Evolutionary conservation across 2,113 vertebrate species (phyloP), one percentile per base, ranked within the genome.

Genomic region (Sigmodon hispidus): DNA sequence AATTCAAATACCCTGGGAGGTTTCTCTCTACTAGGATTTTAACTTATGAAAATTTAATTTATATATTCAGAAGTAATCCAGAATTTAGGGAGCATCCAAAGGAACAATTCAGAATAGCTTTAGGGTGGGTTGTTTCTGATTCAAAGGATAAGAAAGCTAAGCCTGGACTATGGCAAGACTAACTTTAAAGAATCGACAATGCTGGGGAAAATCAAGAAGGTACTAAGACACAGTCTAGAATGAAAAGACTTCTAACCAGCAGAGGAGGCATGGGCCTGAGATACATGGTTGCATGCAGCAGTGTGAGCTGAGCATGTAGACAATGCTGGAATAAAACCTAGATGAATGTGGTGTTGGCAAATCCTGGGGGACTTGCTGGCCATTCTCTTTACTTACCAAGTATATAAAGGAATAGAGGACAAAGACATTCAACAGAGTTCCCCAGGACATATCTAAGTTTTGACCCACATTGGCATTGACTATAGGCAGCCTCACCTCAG

Each of bases 121-220:
- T 57, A 80, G 48, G 65, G 85, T 22, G 45, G 70, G 80, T 95
- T 17, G 19, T 94, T 87, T 91, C 59, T 70, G 85, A 12, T 79
- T 90, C 0, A 45, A 7, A 90, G 57, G 73, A 70, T 48, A 85
- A 50, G n/a, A 57, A 88, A 85, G 2, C 31, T 75, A 88, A 43
- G 5, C 40, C 40, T 59, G 15, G 55, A 86, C 13, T 61, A 65
- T 26, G n/a, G 22, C 75, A 73, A 59, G 22, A 11, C 26, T 65
- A 83, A 65, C 2, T n/a, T 75, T 84, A n/a, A 92, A 70, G 16
- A n/a, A 21, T 4, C n/a, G 16, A 48, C 43, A 63, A 34, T 65
- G 5, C 22, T 86, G 34, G 77, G 77, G 48, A 93, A 89, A 29
- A 81, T 26, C 67, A 69, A 70, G 70, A 72, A 88, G 7, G 36